Evolutionary conservation across 1,140 invertebrate genomes (phyloP).

Genomic region (honey bee (Apis mellifera)): DNA sequence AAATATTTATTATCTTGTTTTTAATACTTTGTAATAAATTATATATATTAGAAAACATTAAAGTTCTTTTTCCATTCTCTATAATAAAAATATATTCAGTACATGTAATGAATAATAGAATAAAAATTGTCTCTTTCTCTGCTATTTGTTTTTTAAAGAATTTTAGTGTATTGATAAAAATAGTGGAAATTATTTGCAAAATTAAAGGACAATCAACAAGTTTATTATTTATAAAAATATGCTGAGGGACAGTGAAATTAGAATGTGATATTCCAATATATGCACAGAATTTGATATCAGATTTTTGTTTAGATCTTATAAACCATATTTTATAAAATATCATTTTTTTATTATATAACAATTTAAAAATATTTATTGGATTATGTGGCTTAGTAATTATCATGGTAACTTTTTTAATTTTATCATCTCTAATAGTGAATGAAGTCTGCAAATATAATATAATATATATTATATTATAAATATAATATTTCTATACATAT

Average conservation of each 20-base stretch:
- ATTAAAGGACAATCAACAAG: constrained; percentile 58
- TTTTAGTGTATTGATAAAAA: constrained; percentile 7
- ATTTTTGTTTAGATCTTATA: constrained; percentile 28
- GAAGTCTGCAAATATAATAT: constrained; percentile 66
- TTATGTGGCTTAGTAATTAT: constrained; percentile 65
- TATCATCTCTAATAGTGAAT: constrained; percentile 72
- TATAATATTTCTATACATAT: too few species aligned
- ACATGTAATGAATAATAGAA: constrained; percentile 64
- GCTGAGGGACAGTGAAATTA: constrained; percentile 26
- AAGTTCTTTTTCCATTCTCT: constrained; percentile 32
- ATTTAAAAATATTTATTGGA: constrained; percentile 59
- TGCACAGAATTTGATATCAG: constrained; percentile 43
- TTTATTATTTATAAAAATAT: constrained; percentile 67
- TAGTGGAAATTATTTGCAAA: constrained; percentile 45
- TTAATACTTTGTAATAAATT: constrained; percentile 52
- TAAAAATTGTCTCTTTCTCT: constrained; percentile 51
- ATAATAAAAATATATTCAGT: constrained; percentile 50
- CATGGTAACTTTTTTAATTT: constrained; percentile 56
- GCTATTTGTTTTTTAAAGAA: neutral
- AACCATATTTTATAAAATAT: constrained; percentile 46
- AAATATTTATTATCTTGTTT: constrained; percentile 39
- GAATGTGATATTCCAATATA: constrained; percentile 61
- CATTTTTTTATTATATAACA: constrained; percentile 53
- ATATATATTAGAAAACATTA: constrained; percentile 46
- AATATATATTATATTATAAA: neutral